These are phyloP conservation scores for Spea multiplicata DNA, from an alignment of 2,113 vertebrate genomes.

Conservation along the genomic window DNA sequence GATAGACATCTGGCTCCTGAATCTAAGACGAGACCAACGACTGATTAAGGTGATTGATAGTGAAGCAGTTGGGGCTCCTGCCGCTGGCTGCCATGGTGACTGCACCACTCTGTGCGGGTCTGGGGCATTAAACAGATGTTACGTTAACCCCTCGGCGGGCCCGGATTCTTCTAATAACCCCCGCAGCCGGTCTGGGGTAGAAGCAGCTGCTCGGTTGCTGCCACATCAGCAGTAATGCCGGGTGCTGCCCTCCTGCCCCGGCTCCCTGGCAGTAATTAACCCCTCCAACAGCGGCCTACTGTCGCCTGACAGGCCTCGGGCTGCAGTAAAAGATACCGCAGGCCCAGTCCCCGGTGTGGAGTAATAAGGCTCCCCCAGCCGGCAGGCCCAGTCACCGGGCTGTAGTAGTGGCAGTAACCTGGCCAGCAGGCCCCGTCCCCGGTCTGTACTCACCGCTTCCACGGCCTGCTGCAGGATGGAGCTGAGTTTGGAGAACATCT, in stretches of 20 bases:
- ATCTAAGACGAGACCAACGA: no score
- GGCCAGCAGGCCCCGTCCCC: slow-evolving; percentile 19
- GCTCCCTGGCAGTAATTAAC: neutral
- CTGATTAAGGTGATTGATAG: no score
- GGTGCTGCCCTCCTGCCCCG: neutral
- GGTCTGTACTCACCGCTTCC: slow-evolving; percentile 83
- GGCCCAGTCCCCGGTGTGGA: slow-evolving; percentile 50
- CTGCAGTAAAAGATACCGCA: no score
- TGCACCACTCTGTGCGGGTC: no score
- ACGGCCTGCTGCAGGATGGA: slow-evolving; percentile 95
- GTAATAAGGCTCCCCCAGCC: slow-evolving; percentile 27
- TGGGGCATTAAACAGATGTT: no score
- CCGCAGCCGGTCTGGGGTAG: no score
- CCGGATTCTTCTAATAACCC: no score
- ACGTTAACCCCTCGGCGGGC: no score
- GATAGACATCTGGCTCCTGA: no score
- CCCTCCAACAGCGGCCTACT: slow-evolving; percentile 42
- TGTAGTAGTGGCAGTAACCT: no score
- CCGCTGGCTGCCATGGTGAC: no score
- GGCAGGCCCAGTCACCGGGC: neutral
- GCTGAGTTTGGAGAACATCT: slow-evolving; percentile 96
- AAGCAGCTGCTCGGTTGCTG: neutral
- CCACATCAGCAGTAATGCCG: neutral
- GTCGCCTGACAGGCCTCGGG: slow-evolving; percentile 27
- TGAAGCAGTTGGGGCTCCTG: neutral